Conservation (phyloP, 2,888 invertebrate genomes). For the Argyresthia albistria region DNA sequence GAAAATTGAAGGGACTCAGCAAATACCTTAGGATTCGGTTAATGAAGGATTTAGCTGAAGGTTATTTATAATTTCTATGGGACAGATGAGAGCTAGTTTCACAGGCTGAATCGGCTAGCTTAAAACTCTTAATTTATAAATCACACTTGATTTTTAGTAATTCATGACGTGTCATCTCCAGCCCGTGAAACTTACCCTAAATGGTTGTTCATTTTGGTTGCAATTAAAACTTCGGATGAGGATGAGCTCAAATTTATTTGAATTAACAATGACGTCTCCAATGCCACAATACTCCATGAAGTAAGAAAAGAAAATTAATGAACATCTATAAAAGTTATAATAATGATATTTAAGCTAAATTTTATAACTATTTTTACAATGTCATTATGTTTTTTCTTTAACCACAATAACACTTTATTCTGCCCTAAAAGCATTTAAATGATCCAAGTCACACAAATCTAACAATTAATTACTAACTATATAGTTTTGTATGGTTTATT, state of each 20-base stretch:
- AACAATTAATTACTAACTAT: slow-evolving; percentile 71
- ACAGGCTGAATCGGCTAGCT: no score
- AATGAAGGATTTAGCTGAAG: no score
- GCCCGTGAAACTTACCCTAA: no score
- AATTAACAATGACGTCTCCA: slow-evolving; percentile 72
- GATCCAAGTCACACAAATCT: slow-evolving; percentile 71
- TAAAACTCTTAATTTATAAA: no score
- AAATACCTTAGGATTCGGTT: no score
- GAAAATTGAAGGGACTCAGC: no score
- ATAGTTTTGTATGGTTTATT: slow-evolving; percentile 63
- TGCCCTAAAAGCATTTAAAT: slow-evolving; percentile 71
- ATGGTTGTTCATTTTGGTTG: no score
- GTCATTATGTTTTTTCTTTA: slow-evolving; percentile 68
- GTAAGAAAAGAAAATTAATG: slow-evolving; percentile 69
- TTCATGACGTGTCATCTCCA: slow-evolving; percentile 11
- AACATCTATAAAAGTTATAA: slow-evolving; percentile 73
- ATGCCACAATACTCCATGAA: slow-evolving; percentile 71
- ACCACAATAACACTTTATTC: slow-evolving; percentile 69
- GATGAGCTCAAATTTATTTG: slow-evolving; percentile 71
- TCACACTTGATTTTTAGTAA: slow-evolving; percentile 16
- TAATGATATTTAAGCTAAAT: slow-evolving; percentile 71
- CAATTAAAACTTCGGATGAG: slow-evolving; percentile 55
- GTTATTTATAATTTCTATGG: no score
- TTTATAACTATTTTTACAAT: slow-evolving; percentile 71
- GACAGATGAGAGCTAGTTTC: no score